Conservation (phyloP, 2,797 vertebrate species). For the Rhyacichthys aspro region DNA sequence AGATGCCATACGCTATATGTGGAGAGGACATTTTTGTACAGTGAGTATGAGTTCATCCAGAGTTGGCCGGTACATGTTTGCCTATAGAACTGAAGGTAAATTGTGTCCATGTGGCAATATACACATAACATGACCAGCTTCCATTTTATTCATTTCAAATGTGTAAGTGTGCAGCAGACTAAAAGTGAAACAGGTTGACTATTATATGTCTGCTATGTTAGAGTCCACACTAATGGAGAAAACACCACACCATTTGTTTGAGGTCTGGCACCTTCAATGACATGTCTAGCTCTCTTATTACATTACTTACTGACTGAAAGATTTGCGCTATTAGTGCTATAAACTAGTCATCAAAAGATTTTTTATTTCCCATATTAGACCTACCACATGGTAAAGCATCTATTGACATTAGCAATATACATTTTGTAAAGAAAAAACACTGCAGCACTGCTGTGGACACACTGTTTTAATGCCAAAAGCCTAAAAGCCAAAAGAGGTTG, state of each 20-base stretch:
- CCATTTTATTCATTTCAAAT: constrained; percentile 9
- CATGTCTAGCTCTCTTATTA: constrained; percentile 1
- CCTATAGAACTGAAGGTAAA: constrained; percentile 24
- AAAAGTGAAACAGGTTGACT: not conserved
- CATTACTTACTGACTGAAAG: constrained; percentile 9
- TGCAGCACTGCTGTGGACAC: not conserved
- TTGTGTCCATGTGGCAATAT: constrained; percentile 27
- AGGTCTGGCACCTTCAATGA: constrained; percentile 4
- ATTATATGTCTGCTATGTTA: constrained; percentile 4
- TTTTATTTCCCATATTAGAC: constrained; percentile 4
- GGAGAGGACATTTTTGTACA: constrained; percentile 20
- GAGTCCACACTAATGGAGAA: not conserved
- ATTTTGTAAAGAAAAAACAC: not conserved
- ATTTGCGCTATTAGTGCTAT: constrained; percentile 3
- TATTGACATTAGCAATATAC: constrained; percentile 10
- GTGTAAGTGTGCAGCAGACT: constrained; percentile 5
- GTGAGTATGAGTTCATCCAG: constrained; percentile 21
- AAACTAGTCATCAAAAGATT: constrained; percentile 1
- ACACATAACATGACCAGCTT: constrained; percentile 15
- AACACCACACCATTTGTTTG: constrained; percentile 6
- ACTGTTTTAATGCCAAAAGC: no score
- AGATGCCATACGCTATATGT: constrained; percentile 7
- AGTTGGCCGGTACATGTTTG: constrained; percentile 33
- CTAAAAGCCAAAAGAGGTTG: no score
- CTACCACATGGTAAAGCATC: constrained; percentile 4